Percentiles rank a stretch among this genome's conserved stretches.
Evolutionary conservation across 2,888 invertebrate species (phyloP).

Genomic region (Andrena bucephala): DNA sequence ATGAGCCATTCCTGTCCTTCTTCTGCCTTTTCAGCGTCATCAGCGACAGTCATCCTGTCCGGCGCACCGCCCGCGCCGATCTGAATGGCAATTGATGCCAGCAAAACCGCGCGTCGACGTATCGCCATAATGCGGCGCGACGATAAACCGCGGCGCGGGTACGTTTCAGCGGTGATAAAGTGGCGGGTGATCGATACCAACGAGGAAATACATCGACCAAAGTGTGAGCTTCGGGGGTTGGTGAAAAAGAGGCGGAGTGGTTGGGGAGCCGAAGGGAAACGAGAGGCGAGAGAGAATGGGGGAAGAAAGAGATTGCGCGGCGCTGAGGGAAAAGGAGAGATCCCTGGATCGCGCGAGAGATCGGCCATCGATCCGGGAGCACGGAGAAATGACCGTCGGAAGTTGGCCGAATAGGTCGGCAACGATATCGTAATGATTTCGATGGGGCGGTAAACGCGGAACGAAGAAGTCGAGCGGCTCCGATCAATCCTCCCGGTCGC

Average conservation of each 20-base stretch:
- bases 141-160: constrained; percentile 70
- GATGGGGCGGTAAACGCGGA: constrained; percentile 37
- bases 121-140: constrained; percentile 76
- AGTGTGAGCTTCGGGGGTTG: background rate
- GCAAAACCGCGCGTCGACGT: constrained; percentile 78
- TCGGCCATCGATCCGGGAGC: constrained; percentile 36
- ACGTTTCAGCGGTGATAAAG: constrained; percentile 72
- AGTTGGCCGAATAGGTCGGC: constrained; percentile 42
- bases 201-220: constrained; percentile 54
- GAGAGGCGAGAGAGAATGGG: background rate
- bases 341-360: constrained; percentile 39
- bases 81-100: constrained; percentile 80
- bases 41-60: constrained; percentile 56
- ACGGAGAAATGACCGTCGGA: constrained; percentile 39
- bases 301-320: background rate
- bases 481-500: constrained; percentile 27
- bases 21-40: constrained; percentile 32
- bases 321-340: constrained; percentile 19
- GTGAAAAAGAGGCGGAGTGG: constrained; percentile 1
- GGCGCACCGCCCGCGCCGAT: constrained; percentile 74
- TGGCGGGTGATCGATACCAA: constrained; percentile 72
- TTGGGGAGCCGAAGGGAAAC: constrained; percentile 24
- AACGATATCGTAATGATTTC: constrained; percentile 47
- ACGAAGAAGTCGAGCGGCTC: constrained; percentile 19
- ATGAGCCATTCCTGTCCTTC: background rate